Evolutionary conservation across 2,797 vertebrate genomes (phyloP), one percentile per base, ranked within the genome.

Genomic region (Melopsittacus undulatus): DNA sequence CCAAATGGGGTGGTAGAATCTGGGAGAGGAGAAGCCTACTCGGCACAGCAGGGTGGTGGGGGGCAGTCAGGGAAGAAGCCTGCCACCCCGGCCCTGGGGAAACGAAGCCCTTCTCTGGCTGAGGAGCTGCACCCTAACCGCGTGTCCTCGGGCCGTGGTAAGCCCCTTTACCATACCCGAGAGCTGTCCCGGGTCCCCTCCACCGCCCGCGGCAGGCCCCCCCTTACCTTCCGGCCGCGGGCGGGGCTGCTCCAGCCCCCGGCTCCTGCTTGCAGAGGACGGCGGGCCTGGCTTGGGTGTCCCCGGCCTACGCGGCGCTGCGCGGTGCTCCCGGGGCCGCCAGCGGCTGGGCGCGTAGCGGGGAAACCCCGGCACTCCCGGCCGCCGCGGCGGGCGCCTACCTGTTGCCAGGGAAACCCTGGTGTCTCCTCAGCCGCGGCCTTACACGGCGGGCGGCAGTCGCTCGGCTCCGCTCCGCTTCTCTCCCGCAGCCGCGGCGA

Each of bases 381-480:
- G 69, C 74, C 36, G 83, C 57, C 43, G 79, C 74, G 59, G 92
- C 78, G 17, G 42, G 82, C 54, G 36, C 82, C 83, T 64, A 93
- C 95, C 91, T 94, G 95, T 93, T 96, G 86, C 95, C 91, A 90
- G 83, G 95, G 93, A 92, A 94, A 93, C 96, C 95, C 95, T 72
- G 96, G 96, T 87, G 94, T 95, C 95, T 96, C 96, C 96, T 87
- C 85, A 56, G 49, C 83, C 82, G 83, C 88, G 78, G 91, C 96
- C 93, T 82, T 89, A 89, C 94, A 83, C 82, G 81, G 88, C 85
- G 68, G 63, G 32, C 56, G n/a, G 70, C 43, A 22, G 45, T 40
- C 9, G 21, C 54, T 9, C 43, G 4, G 43, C 43, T 45, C 19
- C 45, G 3, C 32, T 29, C 43, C 42, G 23, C 56, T 32, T 45